A percentile compares a stretch with the other conserved stretches of the same genome.
Conservation (phyloP, 1,140 invertebrate species). For the Eumeta japonica region DNA sequence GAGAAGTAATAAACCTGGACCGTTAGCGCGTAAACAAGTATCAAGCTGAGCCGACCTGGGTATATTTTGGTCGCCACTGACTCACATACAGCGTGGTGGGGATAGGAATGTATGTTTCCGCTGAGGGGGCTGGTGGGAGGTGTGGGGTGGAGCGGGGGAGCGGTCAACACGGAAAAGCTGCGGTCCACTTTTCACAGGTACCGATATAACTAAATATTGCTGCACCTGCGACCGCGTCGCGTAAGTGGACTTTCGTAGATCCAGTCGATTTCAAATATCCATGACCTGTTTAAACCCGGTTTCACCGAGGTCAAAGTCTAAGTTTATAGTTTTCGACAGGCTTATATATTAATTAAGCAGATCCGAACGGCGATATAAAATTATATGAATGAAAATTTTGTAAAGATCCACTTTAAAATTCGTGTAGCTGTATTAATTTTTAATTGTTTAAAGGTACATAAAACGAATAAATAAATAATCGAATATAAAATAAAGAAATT, state of each 20-base stretch:
- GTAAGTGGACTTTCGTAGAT: slow-evolving; percentile 20
- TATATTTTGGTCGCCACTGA: no score
- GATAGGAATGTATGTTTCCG: no score
- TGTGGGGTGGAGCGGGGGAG: slow-evolving; percentile 3
- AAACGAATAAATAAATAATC: no score
- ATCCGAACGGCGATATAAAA: slow-evolving; percentile 7
- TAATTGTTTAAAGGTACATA: no score
- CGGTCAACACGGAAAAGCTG: slow-evolving; percentile 30
- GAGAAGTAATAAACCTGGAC: no score
- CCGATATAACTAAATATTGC: slow-evolving; percentile 48
- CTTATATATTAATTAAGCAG: not conserved
- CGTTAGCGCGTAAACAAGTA: no score
- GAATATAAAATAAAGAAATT: no score
- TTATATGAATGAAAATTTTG: no score
- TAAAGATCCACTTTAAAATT: no score
- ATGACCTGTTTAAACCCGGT: not conserved
- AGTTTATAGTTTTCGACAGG: not conserved
- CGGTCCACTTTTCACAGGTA: slow-evolving; percentile 40
- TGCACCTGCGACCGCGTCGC: slow-evolving; percentile 34
- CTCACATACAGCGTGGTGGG: no score
- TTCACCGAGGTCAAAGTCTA: not conserved
- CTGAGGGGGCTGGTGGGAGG: slow-evolving; percentile 3
- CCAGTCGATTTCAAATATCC: not conserved
- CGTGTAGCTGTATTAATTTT: no score
- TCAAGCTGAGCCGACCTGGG: no score